Evolutionary conservation across 1,140 invertebrate species (phyloP), one percentile per base, ranked within the genome.

Genomic region (Phocides pigmalion): DNA sequence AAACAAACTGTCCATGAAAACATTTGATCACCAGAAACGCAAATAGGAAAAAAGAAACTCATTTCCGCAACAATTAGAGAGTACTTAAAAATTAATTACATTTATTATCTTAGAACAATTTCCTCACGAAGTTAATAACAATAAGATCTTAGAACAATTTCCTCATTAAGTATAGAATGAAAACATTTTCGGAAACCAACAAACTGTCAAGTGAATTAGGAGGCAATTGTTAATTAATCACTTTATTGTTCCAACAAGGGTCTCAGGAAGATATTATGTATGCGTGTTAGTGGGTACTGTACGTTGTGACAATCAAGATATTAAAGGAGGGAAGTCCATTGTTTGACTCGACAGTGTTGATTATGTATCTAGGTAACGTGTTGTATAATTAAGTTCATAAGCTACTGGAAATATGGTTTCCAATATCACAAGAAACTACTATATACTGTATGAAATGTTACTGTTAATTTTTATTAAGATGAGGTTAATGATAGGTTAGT

Each of bases 181-280:
- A 46, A 58, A 58, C 25, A 46, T 9, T 8, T 11, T 25, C 16
- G 41, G 19, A 17, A 28, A 42, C 25, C 22, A n/a, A 11, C 54
- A 44, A 58, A 58, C 22, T 58, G 54, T 59, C 42, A 42, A 22
- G 25, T 46, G 25, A 46, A 59, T 59, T 59, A 56, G 20, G n/a
- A 3, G 20, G 16, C 51, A 56, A 11, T 56, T 56, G 20, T 28
- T 2, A 42, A 56, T 56, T 50, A 56, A 56, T 56, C 39, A 56
- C 53, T 56, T 17, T 56, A 25, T 56, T 44, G 53, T 56, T 56
- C 19, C 4, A n/a, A 28, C 12, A 20, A 44, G 14, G 53, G 53
- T 42, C 53, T 56, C 20, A 42, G 20, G 37, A 28, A 42, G 20
- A 44, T 56, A 25, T 22, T 41, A 41, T 28, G 14, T 25, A 42